Conservation (phyloP, 2,888 invertebrate genomes). For the Dynastes tityus region DNA sequence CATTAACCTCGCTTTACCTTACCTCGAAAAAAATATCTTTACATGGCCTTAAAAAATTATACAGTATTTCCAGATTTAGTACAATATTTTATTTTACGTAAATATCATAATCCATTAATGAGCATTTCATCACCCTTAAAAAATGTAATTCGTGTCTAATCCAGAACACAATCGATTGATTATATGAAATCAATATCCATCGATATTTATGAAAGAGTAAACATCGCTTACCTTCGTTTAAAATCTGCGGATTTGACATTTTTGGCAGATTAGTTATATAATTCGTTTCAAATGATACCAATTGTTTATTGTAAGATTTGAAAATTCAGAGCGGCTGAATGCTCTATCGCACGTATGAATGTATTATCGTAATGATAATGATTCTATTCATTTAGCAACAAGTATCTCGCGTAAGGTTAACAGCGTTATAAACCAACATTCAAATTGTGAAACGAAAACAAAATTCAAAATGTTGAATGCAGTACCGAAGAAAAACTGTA, state of each 20-base stretch:
- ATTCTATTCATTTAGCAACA: too few species aligned
- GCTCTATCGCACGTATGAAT: not conserved
- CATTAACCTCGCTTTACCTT: too few species aligned
- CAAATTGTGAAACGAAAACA: too few species aligned
- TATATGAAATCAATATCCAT: not conserved
- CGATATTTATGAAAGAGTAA: constrained; percentile 7
- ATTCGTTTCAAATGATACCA: not conserved
- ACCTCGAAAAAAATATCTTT: too few species aligned
- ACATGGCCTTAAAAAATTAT: too few species aligned
- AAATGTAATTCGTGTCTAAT: not conserved
- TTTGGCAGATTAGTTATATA: constrained; percentile 5
- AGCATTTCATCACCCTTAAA: not conserved
- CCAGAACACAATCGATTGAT: not conserved
- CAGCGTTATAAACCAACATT: too few species aligned
- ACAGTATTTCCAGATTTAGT: too few species aligned
- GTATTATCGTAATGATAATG: not conserved
- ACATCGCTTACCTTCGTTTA: not conserved
- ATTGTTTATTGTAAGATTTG: constrained; percentile 17
- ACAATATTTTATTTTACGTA: not conserved
- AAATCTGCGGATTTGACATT: constrained; percentile 1
- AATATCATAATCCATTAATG: constrained; percentile 3
- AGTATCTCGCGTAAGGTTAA: too few species aligned
- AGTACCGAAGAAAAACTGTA: too few species aligned
- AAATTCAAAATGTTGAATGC: too few species aligned
- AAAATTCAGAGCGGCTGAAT: not conserved